Evolutionary conservation across 92 coral and sea anemone genomes (phyloP), one percentile per base, ranked within the genome.

Genomic region (Palythoa caribaeorum): DNA sequence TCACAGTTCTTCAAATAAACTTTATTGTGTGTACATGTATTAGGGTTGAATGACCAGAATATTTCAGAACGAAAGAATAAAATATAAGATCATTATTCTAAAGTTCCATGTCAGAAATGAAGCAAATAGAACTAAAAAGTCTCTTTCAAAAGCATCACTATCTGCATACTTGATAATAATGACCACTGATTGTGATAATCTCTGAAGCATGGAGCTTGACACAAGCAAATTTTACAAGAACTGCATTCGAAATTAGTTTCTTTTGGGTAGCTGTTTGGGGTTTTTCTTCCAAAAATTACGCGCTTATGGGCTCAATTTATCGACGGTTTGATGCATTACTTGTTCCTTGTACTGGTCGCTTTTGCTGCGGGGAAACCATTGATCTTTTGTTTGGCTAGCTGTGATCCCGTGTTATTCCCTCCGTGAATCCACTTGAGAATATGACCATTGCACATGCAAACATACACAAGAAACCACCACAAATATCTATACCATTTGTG

Each of bases 11-110:
- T 63, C 70, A 16, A 63, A 63, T 63, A 63, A 63, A 63, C 28
- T 63, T 63, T n/a, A n/a, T n/a, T 63, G 70, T 63, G 7, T 63
- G 70, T 13, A 63, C 70, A 63, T 63, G 1, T 63, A 63, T 63
- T 63, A n/a, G 70, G 5, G 28, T 63, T 16, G 70, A 63, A 63
- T 63, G 70, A n/a, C 19, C 0, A 28, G 28, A 28, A 28, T 28
- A 28, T 28, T 28, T 28, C 28, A 28, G 0, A 14, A 63, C 6
- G 1, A 63, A 13, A 63, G 28, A 63, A 63, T 63, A 63, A 63
- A 63, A 63, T 63, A 63, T 63, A 63, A 63, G 70, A 63, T 63
- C 70, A 16, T 63, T 63, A 63, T 63, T 63, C 14, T 63, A 63
- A 63, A 10, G 17, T 13, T 63, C 70, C 70, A 63, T 63, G 70